Percentiles rank a stretch among this genome's conserved stretches.
Conservation (phyloP, 2,113 vertebrate genomes). For the Alosa alosa region DNA sequence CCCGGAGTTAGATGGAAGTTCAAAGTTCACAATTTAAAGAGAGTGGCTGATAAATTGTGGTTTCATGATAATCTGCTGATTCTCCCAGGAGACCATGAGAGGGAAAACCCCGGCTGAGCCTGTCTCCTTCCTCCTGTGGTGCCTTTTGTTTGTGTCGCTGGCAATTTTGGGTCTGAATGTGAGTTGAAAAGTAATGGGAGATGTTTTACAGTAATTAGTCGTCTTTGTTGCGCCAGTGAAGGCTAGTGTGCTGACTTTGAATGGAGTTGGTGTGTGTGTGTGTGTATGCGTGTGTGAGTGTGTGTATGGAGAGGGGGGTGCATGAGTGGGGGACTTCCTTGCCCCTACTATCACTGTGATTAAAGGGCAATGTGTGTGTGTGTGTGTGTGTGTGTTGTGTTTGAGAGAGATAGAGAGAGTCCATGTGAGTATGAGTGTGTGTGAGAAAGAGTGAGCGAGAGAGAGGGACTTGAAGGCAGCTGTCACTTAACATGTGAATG, state of each 20-base stretch:
- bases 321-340: slow-evolving; percentile 65
- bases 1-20: not conserved
- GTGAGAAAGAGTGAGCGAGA: not conserved
- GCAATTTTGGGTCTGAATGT: slow-evolving; percentile 53
- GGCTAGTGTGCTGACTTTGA: slow-evolving; percentile 63
- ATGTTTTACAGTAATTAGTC: slow-evolving; percentile 77
- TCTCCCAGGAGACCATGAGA: not conserved
- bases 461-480: slow-evolving; percentile 65
- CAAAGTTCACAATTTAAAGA: not conserved
- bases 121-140: slow-evolving; percentile 32
- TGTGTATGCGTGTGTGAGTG: slow-evolving; percentile 33
- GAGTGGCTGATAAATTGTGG: not conserved
- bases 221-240: slow-evolving; percentile 66
- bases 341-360: slow-evolving; percentile 47
- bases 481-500: slow-evolving; percentile 84
- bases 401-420: slow-evolving; percentile 17
- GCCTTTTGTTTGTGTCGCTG: slow-evolving; percentile 54
- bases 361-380: slow-evolving; percentile 15
- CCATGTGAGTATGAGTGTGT: not conserved
- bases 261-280: slow-evolving; percentile 61
- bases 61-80: slow-evolving; percentile 1
- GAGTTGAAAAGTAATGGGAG: slow-evolving; percentile 72
- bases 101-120: not conserved
- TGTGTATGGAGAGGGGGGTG: slow-evolving; percentile 21
- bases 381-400: not conserved